A percentile compares a stretch with the other conserved stretches of the same genome.
These are phyloP conservation scores for Drosophila burlai DNA, from an alignment of 1,140 invertebrate species.

Conservation along the genomic window DNA sequence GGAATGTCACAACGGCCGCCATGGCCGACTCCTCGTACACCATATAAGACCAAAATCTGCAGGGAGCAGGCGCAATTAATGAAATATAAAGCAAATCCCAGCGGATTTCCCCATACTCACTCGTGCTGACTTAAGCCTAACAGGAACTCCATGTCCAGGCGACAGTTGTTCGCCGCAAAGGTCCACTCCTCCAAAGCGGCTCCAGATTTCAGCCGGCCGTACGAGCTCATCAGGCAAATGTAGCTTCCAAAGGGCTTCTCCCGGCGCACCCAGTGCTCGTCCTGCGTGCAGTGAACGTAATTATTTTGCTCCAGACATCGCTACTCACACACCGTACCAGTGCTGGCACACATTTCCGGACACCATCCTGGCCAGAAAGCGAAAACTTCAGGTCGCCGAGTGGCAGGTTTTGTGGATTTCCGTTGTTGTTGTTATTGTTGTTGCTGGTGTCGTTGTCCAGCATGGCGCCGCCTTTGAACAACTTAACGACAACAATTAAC, in stretches of 20 bases:
- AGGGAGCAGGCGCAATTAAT: background rate
- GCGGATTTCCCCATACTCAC: slow-evolving; percentile 32
- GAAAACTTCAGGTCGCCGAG: slow-evolving; percentile 55
- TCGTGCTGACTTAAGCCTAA: slow-evolving; percentile 66
- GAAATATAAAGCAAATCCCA: background rate
- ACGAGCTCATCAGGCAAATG: slow-evolving; percentile 58
- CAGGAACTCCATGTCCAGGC: slow-evolving; percentile 72
- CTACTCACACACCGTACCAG: slow-evolving; percentile 37
- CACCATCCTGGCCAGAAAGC: slow-evolving; percentile 47
- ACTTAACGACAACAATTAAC: slow-evolving; percentile 5
- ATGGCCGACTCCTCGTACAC: slow-evolving; percentile 89
- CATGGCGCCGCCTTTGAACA: slow-evolving; percentile 22
- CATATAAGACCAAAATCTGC: slow-evolving; percentile 90
- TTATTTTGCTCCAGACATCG: background rate
- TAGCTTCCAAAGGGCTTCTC: slow-evolving; percentile 69
- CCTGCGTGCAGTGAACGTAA: slow-evolving; percentile 22
- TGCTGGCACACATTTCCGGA: slow-evolving; percentile 50
- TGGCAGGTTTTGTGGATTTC: slow-evolving; percentile 53
- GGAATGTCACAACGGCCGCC: slow-evolving; percentile 89
- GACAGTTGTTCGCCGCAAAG: slow-evolving; percentile 57
- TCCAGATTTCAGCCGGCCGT: slow-evolving; percentile 54
- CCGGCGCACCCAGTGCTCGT: slow-evolving; percentile 55
- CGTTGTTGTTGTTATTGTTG: slow-evolving; percentile 50
- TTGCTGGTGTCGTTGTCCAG: slow-evolving; percentile 56
- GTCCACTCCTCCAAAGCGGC: slow-evolving; percentile 77